A percentile compares a stretch with the other conserved stretches of the same genome.
phyloP scores from a whole-genome alignment of 2,888 invertebrate genomes.

The Xanthia togata region DNA sequence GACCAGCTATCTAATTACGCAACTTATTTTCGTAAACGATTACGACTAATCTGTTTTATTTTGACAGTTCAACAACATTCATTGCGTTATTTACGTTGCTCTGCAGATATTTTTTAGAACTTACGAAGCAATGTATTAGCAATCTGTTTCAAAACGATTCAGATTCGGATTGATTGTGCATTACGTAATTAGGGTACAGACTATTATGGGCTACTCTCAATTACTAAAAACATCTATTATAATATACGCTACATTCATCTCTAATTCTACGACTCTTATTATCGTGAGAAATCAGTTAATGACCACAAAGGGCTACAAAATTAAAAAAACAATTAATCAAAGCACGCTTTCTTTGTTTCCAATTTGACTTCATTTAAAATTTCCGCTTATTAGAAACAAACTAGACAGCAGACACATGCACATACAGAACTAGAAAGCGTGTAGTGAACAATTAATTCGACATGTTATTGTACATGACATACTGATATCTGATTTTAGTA shows the following conservation, averaged over 20 bases:
- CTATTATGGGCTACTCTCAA: background rate
- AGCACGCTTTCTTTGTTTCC: slow-evolving; percentile 69
- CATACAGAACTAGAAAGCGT: slow-evolving; percentile 78
- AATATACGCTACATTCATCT: slow-evolving; percentile 20
- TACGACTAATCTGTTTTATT: too few relatives aligned
- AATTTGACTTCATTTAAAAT: slow-evolving; percentile 69
- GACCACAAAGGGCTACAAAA: slow-evolving; percentile 38
- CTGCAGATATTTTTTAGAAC: too few relatives aligned
- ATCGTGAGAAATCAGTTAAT: slow-evolving; percentile 32
- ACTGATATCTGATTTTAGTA: slow-evolving; percentile 61
- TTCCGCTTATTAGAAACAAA: slow-evolving; percentile 68
- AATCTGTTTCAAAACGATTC: too few relatives aligned
- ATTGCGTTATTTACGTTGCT: too few relatives aligned
- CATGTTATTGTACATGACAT: slow-evolving; percentile 74
- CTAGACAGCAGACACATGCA: slow-evolving; percentile 62
- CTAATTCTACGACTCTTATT: background rate
- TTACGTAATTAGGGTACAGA: too few relatives aligned
- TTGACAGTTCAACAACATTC: too few relatives aligned
- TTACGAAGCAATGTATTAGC: too few relatives aligned
- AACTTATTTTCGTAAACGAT: too few relatives aligned
- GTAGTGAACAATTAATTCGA: slow-evolving; percentile 77
- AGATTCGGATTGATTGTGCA: too few relatives aligned
- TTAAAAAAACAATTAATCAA: slow-evolving; percentile 55
- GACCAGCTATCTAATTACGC: too few relatives aligned
- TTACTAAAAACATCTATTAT: background rate